A percentile compares a stretch with the other conserved stretches of the same genome.
Conservation (phyloP, 2,113 vertebrate genomes). For the Sinocyclocheilus maitianheensis region DNA sequence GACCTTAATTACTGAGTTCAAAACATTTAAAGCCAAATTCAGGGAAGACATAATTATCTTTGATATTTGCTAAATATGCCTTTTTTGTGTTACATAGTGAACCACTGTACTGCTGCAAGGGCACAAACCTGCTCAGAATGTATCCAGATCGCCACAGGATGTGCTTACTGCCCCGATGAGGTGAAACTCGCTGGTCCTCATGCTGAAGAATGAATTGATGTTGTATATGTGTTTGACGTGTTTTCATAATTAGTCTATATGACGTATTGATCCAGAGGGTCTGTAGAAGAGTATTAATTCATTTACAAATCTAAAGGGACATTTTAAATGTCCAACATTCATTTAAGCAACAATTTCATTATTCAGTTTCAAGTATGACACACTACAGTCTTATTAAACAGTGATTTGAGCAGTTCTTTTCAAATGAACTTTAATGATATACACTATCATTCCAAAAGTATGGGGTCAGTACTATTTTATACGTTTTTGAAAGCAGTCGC, state of each 20-base stretch:
- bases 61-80: not conserved
- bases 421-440: no score
- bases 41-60: not conserved
- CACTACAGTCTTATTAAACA: not conserved
- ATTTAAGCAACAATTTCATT: not conserved
- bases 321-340: not conserved
- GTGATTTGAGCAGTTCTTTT: not conserved
- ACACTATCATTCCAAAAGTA: no score
- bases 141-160: constrained; percentile 79
- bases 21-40: not conserved
- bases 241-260: not conserved
- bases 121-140: constrained; percentile 83
- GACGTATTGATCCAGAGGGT: not conserved
- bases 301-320: not conserved
- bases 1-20: not conserved
- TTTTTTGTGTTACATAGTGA: constrained; percentile 68
- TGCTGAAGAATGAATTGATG: not conserved
- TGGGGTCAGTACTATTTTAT: no score
- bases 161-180: constrained; percentile 87
- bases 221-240: not conserved
- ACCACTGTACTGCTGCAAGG: constrained; percentile 78
- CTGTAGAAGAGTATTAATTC: not conserved
- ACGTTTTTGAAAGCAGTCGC: no score
- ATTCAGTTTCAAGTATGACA: no score
- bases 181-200: constrained; percentile 63